Evolutionary conservation across 2,888 invertebrate species (phyloP).

Genomic region (Tetranychus piercei): DNA sequence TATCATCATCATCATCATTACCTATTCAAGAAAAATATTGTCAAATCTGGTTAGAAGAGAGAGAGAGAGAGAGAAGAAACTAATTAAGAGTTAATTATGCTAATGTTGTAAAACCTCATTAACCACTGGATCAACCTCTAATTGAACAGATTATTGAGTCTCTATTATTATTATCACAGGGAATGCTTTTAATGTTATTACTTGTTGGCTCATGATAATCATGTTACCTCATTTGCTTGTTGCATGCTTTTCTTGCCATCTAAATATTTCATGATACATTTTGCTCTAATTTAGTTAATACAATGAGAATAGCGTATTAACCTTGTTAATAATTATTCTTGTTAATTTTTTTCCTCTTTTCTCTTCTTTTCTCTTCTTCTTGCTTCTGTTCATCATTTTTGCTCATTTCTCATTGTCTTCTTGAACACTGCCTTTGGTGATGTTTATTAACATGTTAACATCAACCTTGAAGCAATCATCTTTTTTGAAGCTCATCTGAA

Average conservation of each 20-base stretch:
- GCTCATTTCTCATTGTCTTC: too few relatives aligned
- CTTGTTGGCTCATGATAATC: not conserved
- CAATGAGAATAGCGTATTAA: too few relatives aligned
- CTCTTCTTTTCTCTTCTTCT: too few relatives aligned
- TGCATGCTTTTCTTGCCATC: not conserved
- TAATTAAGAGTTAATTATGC: not conserved
- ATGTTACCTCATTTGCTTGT: not conserved
- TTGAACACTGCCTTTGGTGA: too few relatives aligned
- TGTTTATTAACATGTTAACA: too few relatives aligned
- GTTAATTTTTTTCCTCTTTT: too few relatives aligned
- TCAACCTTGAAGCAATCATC: too few relatives aligned
- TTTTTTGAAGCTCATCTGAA: not conserved
- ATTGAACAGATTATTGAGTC: not conserved
- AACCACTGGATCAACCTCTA: not conserved
- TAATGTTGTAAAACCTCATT: not conserved
- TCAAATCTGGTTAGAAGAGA: too few relatives aligned
- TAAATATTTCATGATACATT: not conserved
- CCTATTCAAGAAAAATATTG: too few relatives aligned
- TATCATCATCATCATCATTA: not conserved
- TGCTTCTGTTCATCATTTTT: too few relatives aligned
- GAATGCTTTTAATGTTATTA: not conserved
- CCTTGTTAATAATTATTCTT: too few relatives aligned
- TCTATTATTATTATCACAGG: not conserved
- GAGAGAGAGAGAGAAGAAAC: not conserved
- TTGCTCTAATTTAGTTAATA: too few relatives aligned